A percentile compares a stretch with the other conserved stretches of the same genome.
Conservation (phyloP, 2,888 invertebrate genomes). For the Tortricodes alternella region DNA sequence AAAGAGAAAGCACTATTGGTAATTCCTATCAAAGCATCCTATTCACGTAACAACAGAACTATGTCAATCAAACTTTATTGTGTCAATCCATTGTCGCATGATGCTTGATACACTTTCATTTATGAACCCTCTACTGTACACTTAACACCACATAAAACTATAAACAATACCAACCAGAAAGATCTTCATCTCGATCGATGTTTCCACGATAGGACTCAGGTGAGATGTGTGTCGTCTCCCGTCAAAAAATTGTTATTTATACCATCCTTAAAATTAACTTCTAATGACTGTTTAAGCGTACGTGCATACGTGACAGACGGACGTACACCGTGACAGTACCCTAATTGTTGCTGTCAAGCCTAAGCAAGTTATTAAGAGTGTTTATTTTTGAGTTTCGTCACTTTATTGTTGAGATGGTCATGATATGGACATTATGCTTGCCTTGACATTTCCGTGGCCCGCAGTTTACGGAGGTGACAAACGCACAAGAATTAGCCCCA, state of each 20-base stretch:
- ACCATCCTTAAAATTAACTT: slow-evolving; percentile 56
- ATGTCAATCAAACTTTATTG: slow-evolving; percentile 20
- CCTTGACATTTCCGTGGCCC: slow-evolving; percentile 56
- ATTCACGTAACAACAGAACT: slow-evolving; percentile 9
- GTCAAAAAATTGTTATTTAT: slow-evolving; percentile 65
- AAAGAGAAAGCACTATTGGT: slow-evolving; percentile 19
- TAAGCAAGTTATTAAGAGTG: slow-evolving; percentile 57
- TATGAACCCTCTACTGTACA: slow-evolving; percentile 36
- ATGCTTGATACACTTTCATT: slow-evolving; percentile 36
- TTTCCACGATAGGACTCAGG: slow-evolving; percentile 49
- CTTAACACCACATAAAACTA: slow-evolving; percentile 34
- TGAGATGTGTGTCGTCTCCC: slow-evolving; percentile 57
- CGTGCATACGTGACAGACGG: slow-evolving; percentile 61
- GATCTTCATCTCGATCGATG: slow-evolving; percentile 57
- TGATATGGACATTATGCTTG: slow-evolving; percentile 45
- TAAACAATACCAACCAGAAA: slow-evolving; percentile 53
- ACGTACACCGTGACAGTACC: slow-evolving; percentile 66
- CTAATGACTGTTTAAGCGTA: slow-evolving; percentile 52
- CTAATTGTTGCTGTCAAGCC: slow-evolving; percentile 70
- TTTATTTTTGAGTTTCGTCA: slow-evolving; percentile 53
- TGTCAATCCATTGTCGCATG: slow-evolving; percentile 33
- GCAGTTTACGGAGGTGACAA: slow-evolving; percentile 46
- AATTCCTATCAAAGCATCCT: neutral
- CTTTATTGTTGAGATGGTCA: slow-evolving; percentile 41
- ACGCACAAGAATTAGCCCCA: slow-evolving; percentile 37